Evolutionary conservation across 2,888 invertebrate species (phyloP).

Genomic region (Diabrotica balteata): DNA sequence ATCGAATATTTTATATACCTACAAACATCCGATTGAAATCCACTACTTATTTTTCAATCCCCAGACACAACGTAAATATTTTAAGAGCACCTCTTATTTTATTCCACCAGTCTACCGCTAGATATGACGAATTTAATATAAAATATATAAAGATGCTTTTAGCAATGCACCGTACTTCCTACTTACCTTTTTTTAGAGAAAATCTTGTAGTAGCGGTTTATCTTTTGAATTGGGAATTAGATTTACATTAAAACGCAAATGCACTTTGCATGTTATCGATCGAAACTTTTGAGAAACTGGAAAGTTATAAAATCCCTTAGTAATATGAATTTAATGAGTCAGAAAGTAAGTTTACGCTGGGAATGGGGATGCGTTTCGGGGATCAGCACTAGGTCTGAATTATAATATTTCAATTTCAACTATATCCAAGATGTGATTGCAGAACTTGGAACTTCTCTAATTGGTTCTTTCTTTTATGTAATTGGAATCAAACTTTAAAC

Average conservation of each 20-base stretch:
- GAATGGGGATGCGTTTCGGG: conserved; percentile 3
- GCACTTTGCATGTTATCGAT: conserved; percentile 20
- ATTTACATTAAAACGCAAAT: conserved; percentile 11
- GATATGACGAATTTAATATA: not conserved
- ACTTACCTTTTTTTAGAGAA: not conserved
- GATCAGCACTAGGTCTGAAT: conserved; percentile 10
- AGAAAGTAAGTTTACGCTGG: conserved; percentile 16
- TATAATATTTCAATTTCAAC: conserved; percentile 16
- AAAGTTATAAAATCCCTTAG: conserved; percentile 17
- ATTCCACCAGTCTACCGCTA: not conserved
- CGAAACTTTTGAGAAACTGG: conserved; percentile 9
- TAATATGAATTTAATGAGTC: conserved; percentile 21
- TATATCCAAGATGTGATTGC: not conserved
- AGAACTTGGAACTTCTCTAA: not conserved
- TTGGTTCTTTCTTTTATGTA: not conserved
- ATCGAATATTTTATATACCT: too few species aligned
- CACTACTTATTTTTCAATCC: too few species aligned
- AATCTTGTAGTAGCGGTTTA: not conserved
- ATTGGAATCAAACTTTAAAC: not conserved
- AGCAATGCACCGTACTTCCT: too few species aligned
- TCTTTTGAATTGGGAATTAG: conserved; percentile 1
- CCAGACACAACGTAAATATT: too few species aligned
- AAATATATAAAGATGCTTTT: not conserved
- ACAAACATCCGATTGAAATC: too few species aligned
- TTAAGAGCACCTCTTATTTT: too few species aligned